A percentile compares a stretch with the other conserved stretches of the same genome.
phyloP scores from a whole-genome alignment of 2,113 vertebrate species.

The Labeo catla region DNA sequence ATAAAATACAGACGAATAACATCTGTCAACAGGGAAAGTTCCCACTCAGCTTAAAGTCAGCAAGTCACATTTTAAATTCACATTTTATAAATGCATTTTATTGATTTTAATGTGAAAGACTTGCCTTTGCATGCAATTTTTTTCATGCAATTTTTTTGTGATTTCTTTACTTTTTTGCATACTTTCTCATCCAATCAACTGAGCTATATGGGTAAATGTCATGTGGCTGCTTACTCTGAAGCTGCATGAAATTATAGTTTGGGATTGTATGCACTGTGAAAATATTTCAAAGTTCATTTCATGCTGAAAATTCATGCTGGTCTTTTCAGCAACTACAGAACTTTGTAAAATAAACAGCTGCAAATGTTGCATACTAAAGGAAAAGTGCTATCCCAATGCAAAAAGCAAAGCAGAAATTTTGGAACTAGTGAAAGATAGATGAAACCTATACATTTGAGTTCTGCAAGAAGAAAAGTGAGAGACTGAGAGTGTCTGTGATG shows the following conservation, averaged over 20 bases:
- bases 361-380: neutral
- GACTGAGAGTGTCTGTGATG: neutral
- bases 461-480: slow-evolving; percentile 5
- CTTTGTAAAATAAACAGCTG: neutral
- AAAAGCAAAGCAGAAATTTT: slow-evolving; percentile 1
- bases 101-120: neutral
- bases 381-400: neutral
- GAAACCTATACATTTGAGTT: slow-evolving; percentile 26
- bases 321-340: neutral
- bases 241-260: neutral
- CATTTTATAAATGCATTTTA: neutral
- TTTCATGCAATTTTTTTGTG: neutral
- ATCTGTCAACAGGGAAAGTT: neutral
- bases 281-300: neutral
- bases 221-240: neutral
- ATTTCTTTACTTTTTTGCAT: neutral
- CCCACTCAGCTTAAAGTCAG: neutral
- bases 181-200: neutral
- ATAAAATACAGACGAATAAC: neutral
- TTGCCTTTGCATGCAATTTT: neutral
- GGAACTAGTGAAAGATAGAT: slow-evolving; percentile 26
- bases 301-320: neutral
- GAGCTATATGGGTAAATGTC: neutral
- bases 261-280: neutral
- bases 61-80: neutral